Conservation (phyloP, 2,888 invertebrate genomes). For the Nesidiocoris tenuis region DNA sequence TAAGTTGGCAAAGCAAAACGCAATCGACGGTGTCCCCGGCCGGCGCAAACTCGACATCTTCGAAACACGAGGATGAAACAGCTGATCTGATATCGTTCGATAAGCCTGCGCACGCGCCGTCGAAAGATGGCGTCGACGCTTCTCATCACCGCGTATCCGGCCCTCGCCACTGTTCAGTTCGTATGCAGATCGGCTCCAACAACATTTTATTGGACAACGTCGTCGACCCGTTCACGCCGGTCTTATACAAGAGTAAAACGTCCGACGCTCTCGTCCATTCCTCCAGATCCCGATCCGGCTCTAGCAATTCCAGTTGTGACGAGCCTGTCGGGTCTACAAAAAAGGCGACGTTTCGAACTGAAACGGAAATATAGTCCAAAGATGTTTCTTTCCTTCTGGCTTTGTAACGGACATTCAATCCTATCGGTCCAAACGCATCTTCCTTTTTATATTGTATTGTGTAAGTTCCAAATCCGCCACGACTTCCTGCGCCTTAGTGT, state of each 20-base stretch:
- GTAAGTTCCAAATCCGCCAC: background rate
- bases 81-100: constrained; percentile 46
- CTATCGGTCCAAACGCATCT: background rate
- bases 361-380: constrained; percentile 47
- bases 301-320: constrained; percentile 42
- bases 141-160: constrained; percentile 55
- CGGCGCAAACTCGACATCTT: background rate
- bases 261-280: constrained; percentile 45
- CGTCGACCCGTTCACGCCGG: constrained; percentile 59
- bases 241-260: constrained; percentile 63
- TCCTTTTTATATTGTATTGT: background rate
- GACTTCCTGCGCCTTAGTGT: no score
- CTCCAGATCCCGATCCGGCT: constrained; percentile 43
- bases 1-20: constrained; percentile 43
- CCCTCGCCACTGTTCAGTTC: constrained; percentile 73
- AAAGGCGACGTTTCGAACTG: constrained; percentile 43
- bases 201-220: constrained; percentile 78
- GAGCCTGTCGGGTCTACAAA: constrained; percentile 22
- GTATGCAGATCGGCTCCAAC: constrained; percentile 74
- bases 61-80: constrained; percentile 34
- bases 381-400: constrained; percentile 27
- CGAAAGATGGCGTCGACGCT: constrained; percentile 6
- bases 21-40: background rate
- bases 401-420: constrained; percentile 1
- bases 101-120: constrained; percentile 20